Base-by-base conservation (phyloP, 2,797 vertebrate genomes). In the Brotula barbata region DNA sequence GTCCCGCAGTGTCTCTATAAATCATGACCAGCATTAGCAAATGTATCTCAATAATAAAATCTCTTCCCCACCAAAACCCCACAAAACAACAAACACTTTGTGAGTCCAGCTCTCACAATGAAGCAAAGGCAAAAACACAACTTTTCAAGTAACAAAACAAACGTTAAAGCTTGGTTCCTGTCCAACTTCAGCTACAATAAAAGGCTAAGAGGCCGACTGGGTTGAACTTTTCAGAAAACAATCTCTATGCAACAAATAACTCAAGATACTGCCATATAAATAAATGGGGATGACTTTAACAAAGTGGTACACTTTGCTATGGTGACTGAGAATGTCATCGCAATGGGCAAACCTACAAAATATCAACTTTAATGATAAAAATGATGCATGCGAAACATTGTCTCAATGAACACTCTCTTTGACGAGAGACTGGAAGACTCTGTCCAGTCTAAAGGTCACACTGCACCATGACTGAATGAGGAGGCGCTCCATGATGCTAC, bases 11-110 rank as follows among this genome's bases (percentile, higher is more conserved):
- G 77, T 71, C 72, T 71, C 79, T 85, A 85, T 52, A 88, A 80
- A 89, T 88, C 88, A 95, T 90, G 93, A 92, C 90, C 91, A 92
- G 92, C 93, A 94, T 92, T 70, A 75, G 82, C 71, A 77, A 71
- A 54, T 21, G 66, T 78, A 41, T 77, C 64, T 66, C 58, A 56
- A 66, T 66, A 70, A 73, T 64, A 81, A 75, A 70, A 56, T 80
- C 68, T 68, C 56, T 41, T 0, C 19, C 37, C 51, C 49, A 54
- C 28, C 45, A 62, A 37, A 57, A 57, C 43, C 56, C 54, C 25
- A 25, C 25, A 65, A 77, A 34, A 72, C 36, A 62, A 48, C 40
- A 34, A 67, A 41, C 9, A 53, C 73, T 73, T 64, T 58, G 22
- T 54, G 91, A 93, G 91, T 83, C 92, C 92, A 90, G 92, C 91